These are phyloP conservation scores for Epizoanthus illoricatus DNA, from an alignment of 92 coral and sea anemone species.

Conservation along the genomic window DNA sequence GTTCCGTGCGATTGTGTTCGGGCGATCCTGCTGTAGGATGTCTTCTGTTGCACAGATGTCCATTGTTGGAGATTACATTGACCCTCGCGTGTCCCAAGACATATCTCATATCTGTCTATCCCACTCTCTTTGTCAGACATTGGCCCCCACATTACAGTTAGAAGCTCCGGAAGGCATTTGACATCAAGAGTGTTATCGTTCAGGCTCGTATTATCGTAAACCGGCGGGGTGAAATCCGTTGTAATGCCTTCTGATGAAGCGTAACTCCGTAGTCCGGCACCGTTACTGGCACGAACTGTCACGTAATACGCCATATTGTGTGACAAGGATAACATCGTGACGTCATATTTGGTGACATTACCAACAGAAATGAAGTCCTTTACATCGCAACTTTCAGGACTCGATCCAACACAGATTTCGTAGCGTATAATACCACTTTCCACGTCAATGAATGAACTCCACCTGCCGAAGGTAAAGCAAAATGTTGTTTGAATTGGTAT, in stretches of 20 bases:
- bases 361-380: slow-evolving; percentile 61
- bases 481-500: neutral
- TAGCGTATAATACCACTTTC: slow-evolving; percentile 79
- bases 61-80: slow-evolving; percentile 65
- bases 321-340: slow-evolving; percentile 48
- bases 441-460: slow-evolving; percentile 68
- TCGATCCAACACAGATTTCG: slow-evolving; percentile 63
- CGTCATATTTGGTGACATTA: slow-evolving; percentile 38
- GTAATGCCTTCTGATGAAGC: slow-evolving; percentile 53
- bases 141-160: slow-evolving; percentile 70
- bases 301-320: slow-evolving; percentile 70
- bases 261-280: slow-evolving; percentile 59
- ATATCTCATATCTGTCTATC: slow-evolving; percentile 68
- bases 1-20: slow-evolving; percentile 58
- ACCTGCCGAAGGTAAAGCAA: slow-evolving; percentile 43
- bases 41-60: slow-evolving; percentile 43
- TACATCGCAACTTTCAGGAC: slow-evolving; percentile 60
- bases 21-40: slow-evolving; percentile 48
- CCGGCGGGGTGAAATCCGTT: slow-evolving; percentile 82
- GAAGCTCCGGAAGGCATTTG: slow-evolving; percentile 63
- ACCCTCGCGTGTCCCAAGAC: slow-evolving; percentile 72
- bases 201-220: slow-evolving; percentile 35
- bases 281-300: slow-evolving; percentile 65
- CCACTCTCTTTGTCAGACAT: slow-evolving; percentile 77
- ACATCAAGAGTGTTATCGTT: slow-evolving; percentile 54